Evolutionary conservation across 2,888 invertebrate genomes (phyloP).

Genomic region (Nemoura dubitans): DNA sequence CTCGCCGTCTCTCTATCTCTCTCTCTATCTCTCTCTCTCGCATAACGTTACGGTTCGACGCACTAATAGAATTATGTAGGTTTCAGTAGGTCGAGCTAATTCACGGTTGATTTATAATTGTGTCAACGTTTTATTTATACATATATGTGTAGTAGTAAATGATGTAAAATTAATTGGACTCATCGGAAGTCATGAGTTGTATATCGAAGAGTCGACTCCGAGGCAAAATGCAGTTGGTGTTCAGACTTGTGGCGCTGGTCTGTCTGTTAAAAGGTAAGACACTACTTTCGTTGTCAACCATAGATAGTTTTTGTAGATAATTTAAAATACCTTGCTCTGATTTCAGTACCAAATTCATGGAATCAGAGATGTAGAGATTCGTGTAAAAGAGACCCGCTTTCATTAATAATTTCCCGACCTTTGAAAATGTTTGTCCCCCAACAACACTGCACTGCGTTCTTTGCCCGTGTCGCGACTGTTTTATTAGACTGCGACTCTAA

Average conservation of each 20-base stretch:
- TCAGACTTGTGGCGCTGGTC: neutral
- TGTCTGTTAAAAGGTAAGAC: neutral
- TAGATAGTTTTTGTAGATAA: neutral
- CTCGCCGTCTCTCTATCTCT: no score
- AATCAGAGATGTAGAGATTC: neutral
- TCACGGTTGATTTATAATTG: neutral
- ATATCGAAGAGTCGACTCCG: neutral
- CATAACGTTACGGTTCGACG: neutral
- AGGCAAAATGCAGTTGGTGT: neutral
- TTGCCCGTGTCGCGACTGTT: neutral
- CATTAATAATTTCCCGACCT: neutral
- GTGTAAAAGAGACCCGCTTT: neutral
- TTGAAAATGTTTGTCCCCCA: neutral
- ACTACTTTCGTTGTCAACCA: neutral
- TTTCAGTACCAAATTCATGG: neutral
- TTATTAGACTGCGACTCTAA: neutral
- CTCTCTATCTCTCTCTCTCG: no score
- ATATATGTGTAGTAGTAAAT: neutral
- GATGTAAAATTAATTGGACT: neutral
- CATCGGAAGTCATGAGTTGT: neutral
- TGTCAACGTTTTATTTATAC: neutral
- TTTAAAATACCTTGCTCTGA: neutral
- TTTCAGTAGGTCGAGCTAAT: neutral
- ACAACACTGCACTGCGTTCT: neutral
- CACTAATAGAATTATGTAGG: neutral